Percentiles rank a stretch among this genome's conserved stretches.
Conservation (phyloP, 2,888 invertebrate species). For the Clunio marinus region DNA sequence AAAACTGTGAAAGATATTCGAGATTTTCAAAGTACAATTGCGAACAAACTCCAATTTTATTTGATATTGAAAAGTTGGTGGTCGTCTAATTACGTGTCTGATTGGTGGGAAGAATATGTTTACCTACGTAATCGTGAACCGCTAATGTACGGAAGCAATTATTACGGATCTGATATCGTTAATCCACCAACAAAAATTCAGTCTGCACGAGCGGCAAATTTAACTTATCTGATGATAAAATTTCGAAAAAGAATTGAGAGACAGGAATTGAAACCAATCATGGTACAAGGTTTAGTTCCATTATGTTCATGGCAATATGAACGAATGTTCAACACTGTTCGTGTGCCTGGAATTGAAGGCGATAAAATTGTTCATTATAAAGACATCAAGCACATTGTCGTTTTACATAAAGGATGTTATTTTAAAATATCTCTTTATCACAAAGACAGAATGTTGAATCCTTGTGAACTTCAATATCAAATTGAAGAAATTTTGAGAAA, state of each 20-base stretch:
- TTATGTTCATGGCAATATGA: slow-evolving; percentile 94
- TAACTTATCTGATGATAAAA: slow-evolving; percentile 72
- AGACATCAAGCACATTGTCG: slow-evolving; percentile 82
- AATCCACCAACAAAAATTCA: slow-evolving; percentile 64
- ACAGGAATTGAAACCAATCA: slow-evolving; percentile 84
- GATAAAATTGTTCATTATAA: slow-evolving; percentile 78
- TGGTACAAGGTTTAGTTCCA: slow-evolving; percentile 81
- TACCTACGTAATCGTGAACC: slow-evolving; percentile 86
- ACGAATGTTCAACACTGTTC: slow-evolving; percentile 83
- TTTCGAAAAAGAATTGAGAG: slow-evolving; percentile 80
- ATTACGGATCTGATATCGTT: slow-evolving; percentile 82
- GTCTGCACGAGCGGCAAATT: slow-evolving; percentile 79
- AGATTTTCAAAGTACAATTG: slow-evolving; percentile 78
- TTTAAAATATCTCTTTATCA: slow-evolving; percentile 82
- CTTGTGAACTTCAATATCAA: slow-evolving; percentile 83
- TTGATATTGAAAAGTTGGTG: slow-evolving; percentile 86
- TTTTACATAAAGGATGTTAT: slow-evolving; percentile 82
- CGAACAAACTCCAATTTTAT: slow-evolving; percentile 81
- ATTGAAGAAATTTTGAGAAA: slow-evolving; percentile 76
- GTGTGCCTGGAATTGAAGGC: slow-evolving; percentile 82
- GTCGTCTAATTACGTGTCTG: slow-evolving; percentile 85
- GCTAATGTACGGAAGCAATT: slow-evolving; percentile 93
- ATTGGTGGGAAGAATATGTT: slow-evolving; percentile 99
- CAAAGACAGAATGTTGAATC: slow-evolving; percentile 69
- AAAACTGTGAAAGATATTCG: slow-evolving; percentile 70